Evolutionary conservation across 64 coral and sea anemone genomes (phyloP), one percentile per base, ranked within the genome.

Genomic region (Astreopora myriophthalma): DNA sequence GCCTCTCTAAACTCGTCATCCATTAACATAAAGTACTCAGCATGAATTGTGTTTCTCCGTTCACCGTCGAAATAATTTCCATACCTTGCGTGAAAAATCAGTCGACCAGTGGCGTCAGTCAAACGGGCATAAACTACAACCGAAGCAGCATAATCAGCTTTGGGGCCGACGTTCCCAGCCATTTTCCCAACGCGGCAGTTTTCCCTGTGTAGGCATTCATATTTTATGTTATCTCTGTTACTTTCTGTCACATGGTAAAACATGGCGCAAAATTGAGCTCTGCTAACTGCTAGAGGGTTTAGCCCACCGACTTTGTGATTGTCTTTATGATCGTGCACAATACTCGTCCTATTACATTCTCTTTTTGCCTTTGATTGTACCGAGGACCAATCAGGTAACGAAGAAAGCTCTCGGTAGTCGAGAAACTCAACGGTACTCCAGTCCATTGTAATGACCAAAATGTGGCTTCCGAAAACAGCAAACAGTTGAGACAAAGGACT

Each of bases 71-170:
- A 83, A 61, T 57, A 83, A 20, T 83, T 83, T 25, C 79, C 79
- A 38, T 83, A 83, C 58, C 79, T 83, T 2, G 79, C 79, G 57
- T 83, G 79, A 13, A 83, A 83, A 33, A 83, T 66, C 79, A 83
- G 2, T 9, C 57, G 30, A 36, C 19, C 20, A 13, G 0, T 39
- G 3, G 0, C 2, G 79, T 83, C 79, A 9, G 57, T 83, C 48
- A 83, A 64, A 22, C 79, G 55, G 22, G 64, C 79, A 57, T 82
- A 82, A 5, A 82, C 32, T 8, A 82, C 79, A 12, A 82, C 52
- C n/a, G n/a, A n/a, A n/a, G n/a, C n/a, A n/a, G n/a, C n/a, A n/a
- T n/a, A 22, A 57, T 58, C 48, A 1, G 1, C 8, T 80, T 46
- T 27, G 40, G 40, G 40, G 40, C 40, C 40, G 40, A n/a, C n/a